Evolutionary conservation across 2,797 vertebrate species (phyloP).

Genomic region (Hylomyscus alleni): DNA sequence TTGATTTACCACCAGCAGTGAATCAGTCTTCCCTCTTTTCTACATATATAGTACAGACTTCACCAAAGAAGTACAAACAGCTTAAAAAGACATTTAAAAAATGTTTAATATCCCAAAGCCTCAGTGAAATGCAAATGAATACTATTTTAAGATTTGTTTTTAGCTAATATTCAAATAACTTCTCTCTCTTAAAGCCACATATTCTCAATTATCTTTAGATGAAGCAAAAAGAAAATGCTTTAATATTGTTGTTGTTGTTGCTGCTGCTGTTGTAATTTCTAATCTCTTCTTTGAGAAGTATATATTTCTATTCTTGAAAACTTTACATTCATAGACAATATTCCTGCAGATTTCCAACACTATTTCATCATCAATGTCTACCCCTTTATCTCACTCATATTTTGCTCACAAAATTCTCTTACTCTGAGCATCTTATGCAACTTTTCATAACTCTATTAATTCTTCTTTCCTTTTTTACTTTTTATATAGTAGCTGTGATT

Average conservation of each 20-base stretch:
- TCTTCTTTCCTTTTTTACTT: not conserved
- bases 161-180: not conserved
- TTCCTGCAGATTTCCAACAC: not conserved
- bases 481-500: not conserved
- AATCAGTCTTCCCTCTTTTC: not conserved
- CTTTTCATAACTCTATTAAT: not conserved
- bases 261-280: not conserved
- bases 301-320: not conserved
- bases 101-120: not conserved
- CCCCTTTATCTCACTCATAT: not conserved
- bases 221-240: not conserved
- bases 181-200: not conserved
- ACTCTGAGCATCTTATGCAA: not conserved
- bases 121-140: not conserved
- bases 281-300: not conserved
- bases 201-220: not conserved
- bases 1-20: not conserved
- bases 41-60: not conserved
- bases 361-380: too few species aligned
- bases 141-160: not conserved
- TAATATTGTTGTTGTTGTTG: too few species aligned
- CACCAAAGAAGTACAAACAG: not conserved
- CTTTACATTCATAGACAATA: not conserved
- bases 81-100: not conserved
- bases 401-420: not conserved